Percentiles rank a stretch among this genome's conserved stretches.
Evolutionary conservation across 1,140 invertebrate species (phyloP).

Genomic region (Choristoneura fumiferana): DNA sequence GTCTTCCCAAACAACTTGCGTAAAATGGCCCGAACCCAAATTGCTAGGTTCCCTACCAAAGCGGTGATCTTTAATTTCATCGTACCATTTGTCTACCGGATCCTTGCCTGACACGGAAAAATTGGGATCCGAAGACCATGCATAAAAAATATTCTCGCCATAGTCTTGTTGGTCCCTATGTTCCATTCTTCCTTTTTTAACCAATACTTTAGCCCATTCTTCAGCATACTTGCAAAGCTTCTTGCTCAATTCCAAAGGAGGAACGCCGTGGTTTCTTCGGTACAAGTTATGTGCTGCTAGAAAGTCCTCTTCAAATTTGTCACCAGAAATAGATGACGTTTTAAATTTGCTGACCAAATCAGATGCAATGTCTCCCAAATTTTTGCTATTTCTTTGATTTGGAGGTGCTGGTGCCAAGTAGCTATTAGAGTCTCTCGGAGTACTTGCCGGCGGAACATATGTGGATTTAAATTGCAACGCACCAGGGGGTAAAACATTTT

Average conservation of each 20-base stretch:
- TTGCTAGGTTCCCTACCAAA: constrained; percentile 84
- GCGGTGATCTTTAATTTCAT: constrained; percentile 79
- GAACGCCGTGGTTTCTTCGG: constrained; percentile 84
- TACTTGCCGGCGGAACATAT: constrained; percentile 22
- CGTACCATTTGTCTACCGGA: constrained; percentile 87
- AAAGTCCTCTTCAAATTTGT: constrained; percentile 81
- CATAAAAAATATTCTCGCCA: constrained; percentile 90
- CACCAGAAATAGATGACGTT: constrained; percentile 49
- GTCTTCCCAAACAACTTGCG: constrained; percentile 90
- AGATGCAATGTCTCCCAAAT: constrained; percentile 51
- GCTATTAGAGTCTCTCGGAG: constrained; percentile 42
- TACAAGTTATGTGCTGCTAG: constrained; percentile 88
- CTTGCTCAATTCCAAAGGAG: constrained; percentile 83
- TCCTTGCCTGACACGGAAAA: constrained; percentile 83
- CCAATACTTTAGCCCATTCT: constrained; percentile 89
- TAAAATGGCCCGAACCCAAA: constrained; percentile 85
- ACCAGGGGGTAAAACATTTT: constrained; percentile 82
- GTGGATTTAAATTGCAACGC: constrained; percentile 50
- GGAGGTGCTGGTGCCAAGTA: constrained; percentile 43
- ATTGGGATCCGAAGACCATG: constrained; percentile 86
- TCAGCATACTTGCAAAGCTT: constrained; percentile 87
- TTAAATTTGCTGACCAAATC: constrained; percentile 62
- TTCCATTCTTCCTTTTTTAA: constrained; percentile 82
- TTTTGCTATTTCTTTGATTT: constrained; percentile 59
- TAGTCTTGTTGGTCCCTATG: constrained; percentile 88